A percentile compares a stretch with the other conserved stretches of the same genome.
Conservation (phyloP, 2,113 vertebrate genomes). For the Poecilia latipinna region DNA sequence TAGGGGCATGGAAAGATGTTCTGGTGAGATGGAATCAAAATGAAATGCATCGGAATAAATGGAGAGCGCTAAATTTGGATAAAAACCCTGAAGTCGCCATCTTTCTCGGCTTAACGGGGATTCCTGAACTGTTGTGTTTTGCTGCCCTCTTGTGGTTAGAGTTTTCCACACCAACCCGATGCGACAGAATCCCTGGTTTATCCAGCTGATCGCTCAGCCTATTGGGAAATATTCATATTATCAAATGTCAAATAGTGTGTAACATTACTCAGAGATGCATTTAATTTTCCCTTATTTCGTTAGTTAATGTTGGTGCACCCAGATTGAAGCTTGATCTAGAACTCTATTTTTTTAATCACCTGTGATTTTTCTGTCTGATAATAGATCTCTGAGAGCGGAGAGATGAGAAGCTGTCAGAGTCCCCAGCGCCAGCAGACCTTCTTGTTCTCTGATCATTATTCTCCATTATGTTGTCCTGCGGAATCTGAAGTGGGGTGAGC, state of each 20-base stretch:
- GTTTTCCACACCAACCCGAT: not conserved
- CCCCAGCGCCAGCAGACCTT: constrained; percentile 2
- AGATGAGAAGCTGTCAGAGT: constrained; percentile 34
- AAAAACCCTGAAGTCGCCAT: too few species aligned
- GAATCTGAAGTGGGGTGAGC: not conserved
- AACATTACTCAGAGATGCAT: too few species aligned
- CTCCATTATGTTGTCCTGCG: constrained; percentile 17
- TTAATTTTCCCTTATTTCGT: too few species aligned
- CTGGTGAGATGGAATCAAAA: too few species aligned
- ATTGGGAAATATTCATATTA: too few species aligned
- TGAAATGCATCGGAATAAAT: too few species aligned
- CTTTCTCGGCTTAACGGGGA: not conserved
- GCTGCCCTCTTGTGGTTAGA: constrained; percentile 46
- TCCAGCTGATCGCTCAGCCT: too few species aligned
- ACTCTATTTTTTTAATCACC: constrained; percentile 17
- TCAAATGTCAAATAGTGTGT: too few species aligned
- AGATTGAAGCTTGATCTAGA: not conserved
- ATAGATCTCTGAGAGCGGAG: constrained; percentile 39
- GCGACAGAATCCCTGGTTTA: too few species aligned
- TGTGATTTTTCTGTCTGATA: constrained; percentile 61
- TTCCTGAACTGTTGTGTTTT: not conserved
- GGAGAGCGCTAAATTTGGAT: too few species aligned
- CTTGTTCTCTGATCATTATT: not conserved
- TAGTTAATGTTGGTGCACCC: not conserved
- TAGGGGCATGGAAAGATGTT: too few species aligned